Evolutionary conservation across 2,113 vertebrate species (phyloP), one percentile per base, ranked within the genome.

Genomic region (Erinaceus europaeus): DNA sequence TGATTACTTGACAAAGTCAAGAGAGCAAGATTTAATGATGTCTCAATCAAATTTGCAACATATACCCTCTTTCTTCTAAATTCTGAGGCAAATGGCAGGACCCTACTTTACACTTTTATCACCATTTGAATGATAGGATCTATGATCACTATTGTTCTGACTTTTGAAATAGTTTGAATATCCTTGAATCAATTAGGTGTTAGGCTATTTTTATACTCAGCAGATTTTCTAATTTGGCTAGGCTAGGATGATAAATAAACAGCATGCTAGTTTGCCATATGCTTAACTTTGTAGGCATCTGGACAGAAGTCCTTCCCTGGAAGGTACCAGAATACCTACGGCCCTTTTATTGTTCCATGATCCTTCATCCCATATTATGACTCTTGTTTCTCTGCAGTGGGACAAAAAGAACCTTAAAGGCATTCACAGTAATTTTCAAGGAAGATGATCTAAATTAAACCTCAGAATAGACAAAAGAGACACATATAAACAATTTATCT

Each of bases 141-240:
- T 46, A 21, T 27, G 4, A 67, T 40, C 57, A 71, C 42, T 2
- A 15, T 27, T 71, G 40, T n/a, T 68, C 10, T 4, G 44, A 36
- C 11, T 92, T 89, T 82, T 78, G 13, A 84, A 61, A 87, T 10
- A 87, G 40, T 40, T 68, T 48, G 59, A 55, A 69, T 1, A 52
- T 21, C 50, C 90, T 40, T 84, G 12, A 86, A 32, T 72, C 61
- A 61, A 38, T 32, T 40, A 40, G 61, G 25, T 23, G 11, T 10
- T 62, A 62, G 53, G 46, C 38, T 86, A 53, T 40, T 64, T 73
- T 86, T 61, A 53, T 14, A 25, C 34, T 71, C 32, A 23, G 36
- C 13, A 52, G 17, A 38, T 61, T 61, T 61, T 46, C 61, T 21
- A 57, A 29, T 29, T 44, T 23, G 50, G 48, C 15, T 5, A n/a